phyloP scores from a whole-genome alignment of 2,113 vertebrate genomes.

The Trachemys scripta region DNA sequence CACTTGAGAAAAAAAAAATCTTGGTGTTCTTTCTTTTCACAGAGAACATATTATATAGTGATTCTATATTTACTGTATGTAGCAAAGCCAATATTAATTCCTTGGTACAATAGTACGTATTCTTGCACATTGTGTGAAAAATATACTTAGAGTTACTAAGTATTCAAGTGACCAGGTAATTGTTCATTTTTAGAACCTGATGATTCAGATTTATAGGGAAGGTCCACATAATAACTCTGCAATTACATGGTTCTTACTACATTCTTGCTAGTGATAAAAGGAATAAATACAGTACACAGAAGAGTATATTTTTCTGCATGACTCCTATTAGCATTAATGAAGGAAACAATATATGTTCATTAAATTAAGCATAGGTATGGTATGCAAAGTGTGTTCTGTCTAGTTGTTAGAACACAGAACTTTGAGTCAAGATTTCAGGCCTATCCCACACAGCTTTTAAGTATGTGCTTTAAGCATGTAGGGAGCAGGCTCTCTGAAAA shows the following conservation, averaged over 20 bases:
- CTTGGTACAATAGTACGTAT: background rate
- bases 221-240: background rate
- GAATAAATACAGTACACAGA: background rate
- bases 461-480: accelerated
- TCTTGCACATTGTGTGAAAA: background rate
- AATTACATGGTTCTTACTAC: background rate
- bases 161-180: background rate
- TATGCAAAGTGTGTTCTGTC: background rate
- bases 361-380: accelerated
- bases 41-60: background rate
- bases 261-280: background rate
- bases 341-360: background rate
- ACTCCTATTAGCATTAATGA: background rate
- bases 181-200: background rate
- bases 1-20: background rate
- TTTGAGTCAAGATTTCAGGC: background rate
- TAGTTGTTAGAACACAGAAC: background rate
- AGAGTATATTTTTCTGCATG: background rate
- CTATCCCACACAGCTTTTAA: background rate
- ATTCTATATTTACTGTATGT: background rate
- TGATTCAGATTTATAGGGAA: background rate
- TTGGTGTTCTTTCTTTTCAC: background rate
- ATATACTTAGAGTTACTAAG: background rate
- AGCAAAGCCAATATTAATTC: background rate
- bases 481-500: background rate